A percentile compares a stretch with the other conserved stretches of the same genome.
Evolutionary conservation across 1,140 invertebrate genomes (phyloP).

Genomic region (Drosophila grimshawi): DNA sequence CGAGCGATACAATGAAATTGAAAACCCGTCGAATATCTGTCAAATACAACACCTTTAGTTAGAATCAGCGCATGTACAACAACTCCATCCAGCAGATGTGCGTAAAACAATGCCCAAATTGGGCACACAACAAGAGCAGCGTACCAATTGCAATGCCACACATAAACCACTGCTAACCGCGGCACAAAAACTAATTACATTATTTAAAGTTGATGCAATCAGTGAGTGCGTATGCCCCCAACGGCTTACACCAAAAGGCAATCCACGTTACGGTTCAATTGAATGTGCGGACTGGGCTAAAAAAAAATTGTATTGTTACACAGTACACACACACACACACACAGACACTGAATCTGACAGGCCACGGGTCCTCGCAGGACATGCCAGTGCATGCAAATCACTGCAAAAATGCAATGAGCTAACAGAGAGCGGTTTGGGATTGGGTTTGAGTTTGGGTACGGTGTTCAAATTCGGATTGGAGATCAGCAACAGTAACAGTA

Average conservation of each 20-base stretch:
- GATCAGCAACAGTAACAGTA: constrained; percentile 24
- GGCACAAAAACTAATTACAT: constrained; percentile 79
- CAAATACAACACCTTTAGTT: constrained; percentile 18
- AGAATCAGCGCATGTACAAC: constrained; percentile 6
- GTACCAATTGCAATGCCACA: constrained; percentile 41
- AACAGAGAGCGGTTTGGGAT: constrained; percentile 28
- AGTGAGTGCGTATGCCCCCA: constrained; percentile 62
- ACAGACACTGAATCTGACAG: background rate
- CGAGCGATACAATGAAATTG: constrained; percentile 17
- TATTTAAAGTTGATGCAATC: constrained; percentile 81
- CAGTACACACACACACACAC: background rate
- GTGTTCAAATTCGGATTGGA: constrained; percentile 19
- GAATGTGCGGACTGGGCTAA: constrained; percentile 47
- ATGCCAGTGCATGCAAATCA: constrained; percentile 75
- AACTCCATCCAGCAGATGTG: constrained; percentile 27
- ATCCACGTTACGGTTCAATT: constrained; percentile 76
- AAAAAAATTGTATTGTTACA: constrained; percentile 5
- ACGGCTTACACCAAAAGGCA: constrained; percentile 53
- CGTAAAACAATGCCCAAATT: constrained; percentile 20
- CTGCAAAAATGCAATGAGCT: constrained; percentile 57
- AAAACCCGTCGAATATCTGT: background rate
- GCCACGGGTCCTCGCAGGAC: constrained; percentile 43
- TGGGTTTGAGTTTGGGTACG: constrained; percentile 30
- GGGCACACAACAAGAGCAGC: constrained; percentile 6
- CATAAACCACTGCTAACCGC: constrained; percentile 44